These are phyloP conservation scores for Sipha maydis DNA, from an alignment of 2,888 invertebrate genomes.

Conservation along the genomic window DNA sequence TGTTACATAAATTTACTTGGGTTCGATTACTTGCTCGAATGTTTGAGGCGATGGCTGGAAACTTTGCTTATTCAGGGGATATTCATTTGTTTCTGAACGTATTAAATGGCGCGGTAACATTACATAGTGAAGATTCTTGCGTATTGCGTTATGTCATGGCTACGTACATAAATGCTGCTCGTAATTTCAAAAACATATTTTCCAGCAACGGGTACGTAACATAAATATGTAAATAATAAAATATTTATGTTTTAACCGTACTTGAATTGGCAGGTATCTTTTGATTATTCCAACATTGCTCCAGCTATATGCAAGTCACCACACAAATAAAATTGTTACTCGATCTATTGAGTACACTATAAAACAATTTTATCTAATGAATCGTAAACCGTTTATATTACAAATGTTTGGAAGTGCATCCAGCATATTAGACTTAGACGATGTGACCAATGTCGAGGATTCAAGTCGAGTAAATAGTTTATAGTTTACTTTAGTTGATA, in stretches of 20 bases:
- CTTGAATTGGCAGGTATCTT: constrained; percentile 76
- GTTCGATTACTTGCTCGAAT: constrained; percentile 93
- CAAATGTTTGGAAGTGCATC: constrained; percentile 99
- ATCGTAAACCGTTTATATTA: constrained; percentile 96
- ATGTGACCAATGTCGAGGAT: constrained; percentile 87
- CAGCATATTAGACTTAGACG: constrained; percentile 92
- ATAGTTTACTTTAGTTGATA: neutral
- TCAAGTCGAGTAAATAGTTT: constrained; percentile 67
- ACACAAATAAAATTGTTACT: constrained; percentile 94
- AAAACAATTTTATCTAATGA: constrained; percentile 97
- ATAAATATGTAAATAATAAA: neutral
- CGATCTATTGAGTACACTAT: constrained; percentile 97
- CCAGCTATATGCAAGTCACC: constrained; percentile 96
- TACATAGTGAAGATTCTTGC: constrained; percentile 96
- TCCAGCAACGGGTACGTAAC: constrained; percentile 90
- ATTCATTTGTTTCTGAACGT: constrained; percentile 98
- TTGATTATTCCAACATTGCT: constrained; percentile 97
- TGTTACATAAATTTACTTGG: constrained; percentile 99
- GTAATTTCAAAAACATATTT: constrained; percentile 98
- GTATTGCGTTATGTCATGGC: constrained; percentile 96
- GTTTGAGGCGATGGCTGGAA: constrained; percentile 98
- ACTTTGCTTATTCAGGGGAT: constrained; percentile 96
- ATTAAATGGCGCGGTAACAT: constrained; percentile 92
- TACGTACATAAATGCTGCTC: constrained; percentile 96
- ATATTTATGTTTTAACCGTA: neutral